Conservation (phyloP, 2,888 invertebrate species). For the Adelognathus sp. region DNA sequence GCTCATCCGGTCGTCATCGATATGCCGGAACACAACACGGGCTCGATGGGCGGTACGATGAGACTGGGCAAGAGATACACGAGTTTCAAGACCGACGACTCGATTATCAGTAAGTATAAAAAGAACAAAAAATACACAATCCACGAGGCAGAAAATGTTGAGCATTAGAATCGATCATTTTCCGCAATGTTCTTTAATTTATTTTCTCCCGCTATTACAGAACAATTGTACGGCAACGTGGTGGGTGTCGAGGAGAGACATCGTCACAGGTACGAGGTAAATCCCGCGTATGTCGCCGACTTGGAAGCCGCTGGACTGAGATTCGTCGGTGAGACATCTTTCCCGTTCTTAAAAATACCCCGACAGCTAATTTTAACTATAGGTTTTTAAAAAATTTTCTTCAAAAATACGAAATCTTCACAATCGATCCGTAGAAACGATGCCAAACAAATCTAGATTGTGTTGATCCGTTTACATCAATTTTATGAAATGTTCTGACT, state of each 20-base stretch:
- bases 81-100: constrained; percentile 85
- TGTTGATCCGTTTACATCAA: too few relatives aligned
- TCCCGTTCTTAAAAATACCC: not conserved
- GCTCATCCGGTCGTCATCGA: constrained; percentile 94
- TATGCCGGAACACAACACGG: constrained; percentile 99
- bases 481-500: too few relatives aligned
- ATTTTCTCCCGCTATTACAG: constrained; percentile 80
- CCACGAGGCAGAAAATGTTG: not conserved
- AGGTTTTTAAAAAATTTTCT: not conserved
- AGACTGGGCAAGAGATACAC: constrained; percentile 96
- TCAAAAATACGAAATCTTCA: not conserved
- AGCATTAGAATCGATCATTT: not conserved
- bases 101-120: constrained; percentile 84
- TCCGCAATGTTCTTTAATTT: constrained; percentile 4
- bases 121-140: not conserved
- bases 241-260: constrained; percentile 95
- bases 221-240: constrained; percentile 89
- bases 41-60: constrained; percentile 98
- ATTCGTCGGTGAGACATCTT: constrained; percentile 88
- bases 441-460: too few relatives aligned
- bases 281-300: constrained; percentile 91
- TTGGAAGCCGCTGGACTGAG: constrained; percentile 92
- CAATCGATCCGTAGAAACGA: not conserved
- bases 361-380: not conserved
- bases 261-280: constrained; percentile 98